These are phyloP conservation scores for Lathamus discolor DNA, from an alignment of 2,113 vertebrate genomes.

Conservation along the genomic window DNA sequence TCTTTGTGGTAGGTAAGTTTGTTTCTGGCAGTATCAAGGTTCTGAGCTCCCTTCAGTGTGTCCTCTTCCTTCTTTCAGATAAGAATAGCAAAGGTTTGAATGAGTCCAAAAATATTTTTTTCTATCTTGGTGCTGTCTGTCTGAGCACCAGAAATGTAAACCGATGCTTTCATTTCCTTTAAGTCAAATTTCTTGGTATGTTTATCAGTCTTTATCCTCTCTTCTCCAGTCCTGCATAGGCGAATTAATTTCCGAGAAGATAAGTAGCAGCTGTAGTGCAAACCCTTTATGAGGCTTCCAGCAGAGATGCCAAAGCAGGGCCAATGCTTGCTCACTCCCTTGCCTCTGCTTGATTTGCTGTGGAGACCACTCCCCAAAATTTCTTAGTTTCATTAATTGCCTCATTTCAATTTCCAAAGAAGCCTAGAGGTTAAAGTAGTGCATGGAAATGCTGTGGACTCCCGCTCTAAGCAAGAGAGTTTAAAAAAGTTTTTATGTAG, in stretches of 20 bases:
- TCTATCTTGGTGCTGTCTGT: neutral
- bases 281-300: neutral
- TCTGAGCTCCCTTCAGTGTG: neutral
- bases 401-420: neutral
- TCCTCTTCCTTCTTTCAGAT: slow-evolving; percentile 17
- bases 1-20: slow-evolving; percentile 14
- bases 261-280: neutral
- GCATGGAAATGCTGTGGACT: rapidly evolving
- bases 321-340: neutral
- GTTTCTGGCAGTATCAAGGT: neutral
- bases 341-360: neutral
- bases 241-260: neutral
- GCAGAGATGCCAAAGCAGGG: neutral
- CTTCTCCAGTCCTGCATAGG: neutral
- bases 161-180: slow-evolving; percentile 3
- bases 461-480: neutral
- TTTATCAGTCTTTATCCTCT: neutral
- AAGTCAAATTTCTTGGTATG: neutral
- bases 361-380: neutral
- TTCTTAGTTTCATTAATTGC: neutral
- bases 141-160: neutral
- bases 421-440: neutral
- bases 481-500: neutral
- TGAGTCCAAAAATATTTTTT: neutral
- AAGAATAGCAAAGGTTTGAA: neutral